Evolutionary conservation across 64 coral and sea anemone species (phyloP).

Genomic region (Anthopleura sola): DNA sequence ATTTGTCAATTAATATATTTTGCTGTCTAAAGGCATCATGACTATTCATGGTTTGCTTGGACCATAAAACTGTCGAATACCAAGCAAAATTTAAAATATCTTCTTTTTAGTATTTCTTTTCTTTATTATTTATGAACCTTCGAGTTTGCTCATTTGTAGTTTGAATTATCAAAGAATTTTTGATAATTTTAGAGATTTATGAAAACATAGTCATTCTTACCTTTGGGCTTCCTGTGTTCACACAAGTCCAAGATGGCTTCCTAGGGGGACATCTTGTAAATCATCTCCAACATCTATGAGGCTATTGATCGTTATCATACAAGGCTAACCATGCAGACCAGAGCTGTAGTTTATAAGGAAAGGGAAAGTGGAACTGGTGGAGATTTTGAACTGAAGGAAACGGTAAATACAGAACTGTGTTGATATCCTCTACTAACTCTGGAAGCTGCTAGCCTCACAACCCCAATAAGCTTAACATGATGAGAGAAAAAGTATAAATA

Average conservation of each 20-base stretch:
- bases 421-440: not conserved
- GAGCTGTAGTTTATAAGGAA: conserved; percentile 57
- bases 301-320: too few relatives aligned
- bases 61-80: too few relatives aligned
- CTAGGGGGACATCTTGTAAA: not conserved
- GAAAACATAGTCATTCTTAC: not conserved
- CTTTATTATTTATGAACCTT: too few relatives aligned
- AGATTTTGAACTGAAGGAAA: conserved; percentile 64
- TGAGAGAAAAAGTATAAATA: too few relatives aligned
- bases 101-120: too few relatives aligned
- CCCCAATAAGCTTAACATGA: not conserved
- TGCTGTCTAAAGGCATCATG: too few relatives aligned
- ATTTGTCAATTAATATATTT: too few relatives aligned
- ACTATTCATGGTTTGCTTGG: too few relatives aligned
- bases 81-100: too few relatives aligned
- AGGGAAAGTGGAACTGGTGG: conserved; percentile 37
- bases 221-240: not conserved
- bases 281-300: not conserved
- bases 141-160: too few relatives aligned
- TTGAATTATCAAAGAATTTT: too few relatives aligned
- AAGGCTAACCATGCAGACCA: conserved; percentile 46
- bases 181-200: too few relatives aligned
- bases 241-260: not conserved
- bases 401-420: not conserved
- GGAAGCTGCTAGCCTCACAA: not conserved